These are phyloP conservation scores for Cremastobaeus sp. DNA, from an alignment of 2,888 invertebrate species.

Conservation along the genomic window DNA sequence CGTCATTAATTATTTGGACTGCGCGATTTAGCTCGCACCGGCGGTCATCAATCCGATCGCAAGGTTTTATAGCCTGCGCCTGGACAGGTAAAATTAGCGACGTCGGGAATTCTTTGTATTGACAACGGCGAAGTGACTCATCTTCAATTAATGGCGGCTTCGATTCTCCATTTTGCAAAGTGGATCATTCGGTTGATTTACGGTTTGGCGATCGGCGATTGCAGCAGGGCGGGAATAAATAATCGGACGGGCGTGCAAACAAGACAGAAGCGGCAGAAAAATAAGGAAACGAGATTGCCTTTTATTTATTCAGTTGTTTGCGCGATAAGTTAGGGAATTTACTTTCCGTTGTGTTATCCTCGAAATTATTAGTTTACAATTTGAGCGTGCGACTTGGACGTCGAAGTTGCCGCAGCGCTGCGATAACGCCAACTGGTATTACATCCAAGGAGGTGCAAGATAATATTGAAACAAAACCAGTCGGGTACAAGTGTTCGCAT, in stretches of 20 bases:
- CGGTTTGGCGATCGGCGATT: neutral
- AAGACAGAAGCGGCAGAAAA: neutral
- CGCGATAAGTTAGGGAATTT: conserved; percentile 34
- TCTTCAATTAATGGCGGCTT: conserved; percentile 9
- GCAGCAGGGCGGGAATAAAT: neutral
- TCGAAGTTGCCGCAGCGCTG: conserved; percentile 4
- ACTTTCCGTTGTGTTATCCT: conserved; percentile 25
- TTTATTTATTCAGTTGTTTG: conserved; percentile 26
- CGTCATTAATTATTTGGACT: conserved; percentile 55
- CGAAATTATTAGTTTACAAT: conserved; percentile 42
- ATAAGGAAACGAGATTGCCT: conserved; percentile 12
- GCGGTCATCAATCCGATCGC: conserved; percentile 67
- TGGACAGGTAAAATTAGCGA: conserved; percentile 5
- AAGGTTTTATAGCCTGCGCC: conserved; percentile 59
- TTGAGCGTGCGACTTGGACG: conserved; percentile 25
- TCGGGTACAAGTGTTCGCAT: conserved; percentile 25
- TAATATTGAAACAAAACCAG: conserved; percentile 40
- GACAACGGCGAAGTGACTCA: neutral
- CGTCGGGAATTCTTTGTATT: conserved; percentile 21
- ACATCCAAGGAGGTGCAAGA: conserved; percentile 22
- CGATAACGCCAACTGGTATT: conserved; percentile 28
- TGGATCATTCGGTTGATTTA: neutral
- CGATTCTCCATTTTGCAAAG: neutral
- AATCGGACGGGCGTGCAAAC: too few relatives aligned
- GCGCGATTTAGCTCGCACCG: conserved; percentile 32